Conservation (phyloP, 2,797 vertebrate genomes). For the Chrysocyon brachyurus region DNA sequence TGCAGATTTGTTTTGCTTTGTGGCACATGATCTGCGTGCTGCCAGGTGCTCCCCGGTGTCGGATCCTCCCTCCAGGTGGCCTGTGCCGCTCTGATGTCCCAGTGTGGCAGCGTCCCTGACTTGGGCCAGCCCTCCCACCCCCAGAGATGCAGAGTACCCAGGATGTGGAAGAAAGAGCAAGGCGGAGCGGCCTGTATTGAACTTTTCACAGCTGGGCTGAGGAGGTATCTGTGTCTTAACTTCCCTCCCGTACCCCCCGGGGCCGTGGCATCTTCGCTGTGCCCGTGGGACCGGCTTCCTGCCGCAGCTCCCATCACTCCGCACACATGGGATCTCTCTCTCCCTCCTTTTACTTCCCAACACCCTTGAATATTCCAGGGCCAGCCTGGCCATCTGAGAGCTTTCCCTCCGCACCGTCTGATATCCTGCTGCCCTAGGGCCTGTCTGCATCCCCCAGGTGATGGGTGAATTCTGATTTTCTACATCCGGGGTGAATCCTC, state of each 20-base stretch:
- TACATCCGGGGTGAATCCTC: background rate
- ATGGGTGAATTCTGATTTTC: background rate
- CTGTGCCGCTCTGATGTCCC: background rate
- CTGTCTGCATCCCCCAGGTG: background rate
- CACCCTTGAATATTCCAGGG: background rate
- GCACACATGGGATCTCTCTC: background rate
- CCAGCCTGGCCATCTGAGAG: background rate
- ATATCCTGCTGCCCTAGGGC: background rate
- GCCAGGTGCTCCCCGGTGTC: background rate
- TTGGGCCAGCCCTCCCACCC: background rate
- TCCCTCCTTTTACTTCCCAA: background rate
- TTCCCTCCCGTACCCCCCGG: background rate
- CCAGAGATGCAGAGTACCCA: background rate
- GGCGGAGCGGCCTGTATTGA: background rate
- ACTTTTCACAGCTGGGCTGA: background rate
- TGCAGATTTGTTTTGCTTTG: constrained; percentile 60
- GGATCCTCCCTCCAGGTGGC: background rate
- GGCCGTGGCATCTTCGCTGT: background rate
- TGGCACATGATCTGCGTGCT: background rate
- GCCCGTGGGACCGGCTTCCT: background rate
- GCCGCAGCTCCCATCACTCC: background rate
- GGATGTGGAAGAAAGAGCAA: background rate
- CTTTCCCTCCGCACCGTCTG: background rate
- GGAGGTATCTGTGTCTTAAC: background rate
- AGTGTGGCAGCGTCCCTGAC: background rate